These are phyloP conservation scores for Drosophila nebulosa DNA, from an alignment of 1,140 invertebrate species.

Conservation along the genomic window DNA sequence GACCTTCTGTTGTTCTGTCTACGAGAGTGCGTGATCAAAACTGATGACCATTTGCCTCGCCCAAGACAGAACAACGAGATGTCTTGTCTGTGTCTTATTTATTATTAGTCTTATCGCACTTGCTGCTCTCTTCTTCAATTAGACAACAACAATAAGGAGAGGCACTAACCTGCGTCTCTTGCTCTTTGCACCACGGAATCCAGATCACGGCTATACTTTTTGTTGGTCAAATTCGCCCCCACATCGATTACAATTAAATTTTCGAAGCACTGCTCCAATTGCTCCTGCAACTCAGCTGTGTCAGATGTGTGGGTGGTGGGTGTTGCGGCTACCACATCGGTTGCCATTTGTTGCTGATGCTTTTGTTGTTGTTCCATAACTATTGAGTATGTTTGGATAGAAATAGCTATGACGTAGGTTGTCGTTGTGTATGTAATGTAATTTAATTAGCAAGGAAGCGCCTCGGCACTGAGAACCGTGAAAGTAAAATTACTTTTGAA, in stretches of 20 bases:
- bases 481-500: conserved; percentile 9
- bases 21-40: neutral
- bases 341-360: conserved; percentile 45
- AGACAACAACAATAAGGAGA: conserved; percentile 1
- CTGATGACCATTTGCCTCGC: conserved; percentile 45
- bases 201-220: conserved; percentile 95
- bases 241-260: conserved; percentile 96
- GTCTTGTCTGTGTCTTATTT: conserved; percentile 25
- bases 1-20: conserved; percentile 35
- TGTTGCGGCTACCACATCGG: conserved; percentile 31
- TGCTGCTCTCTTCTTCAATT: conserved; percentile 33
- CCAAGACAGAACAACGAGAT: conserved; percentile 37
- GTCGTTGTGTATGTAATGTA: conserved; percentile 53
- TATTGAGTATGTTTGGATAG: conserved; percentile 41
- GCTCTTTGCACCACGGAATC: conserved; percentile 95
- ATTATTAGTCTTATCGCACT: conserved; percentile 39
- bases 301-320: conserved; percentile 13
- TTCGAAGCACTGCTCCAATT: conserved; percentile 84
- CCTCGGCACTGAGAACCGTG: conserved; percentile 45
- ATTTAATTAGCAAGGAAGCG: conserved; percentile 73
- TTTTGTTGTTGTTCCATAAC: conserved; percentile 59
- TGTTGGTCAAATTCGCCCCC: conserved; percentile 97
- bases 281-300: conserved; percentile 42
- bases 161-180: conserved; percentile 90
- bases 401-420: conserved; percentile 77